Base-by-base conservation (phyloP, 1,140 invertebrate genomes). In the Leguminivora glycinivorella region DNA sequence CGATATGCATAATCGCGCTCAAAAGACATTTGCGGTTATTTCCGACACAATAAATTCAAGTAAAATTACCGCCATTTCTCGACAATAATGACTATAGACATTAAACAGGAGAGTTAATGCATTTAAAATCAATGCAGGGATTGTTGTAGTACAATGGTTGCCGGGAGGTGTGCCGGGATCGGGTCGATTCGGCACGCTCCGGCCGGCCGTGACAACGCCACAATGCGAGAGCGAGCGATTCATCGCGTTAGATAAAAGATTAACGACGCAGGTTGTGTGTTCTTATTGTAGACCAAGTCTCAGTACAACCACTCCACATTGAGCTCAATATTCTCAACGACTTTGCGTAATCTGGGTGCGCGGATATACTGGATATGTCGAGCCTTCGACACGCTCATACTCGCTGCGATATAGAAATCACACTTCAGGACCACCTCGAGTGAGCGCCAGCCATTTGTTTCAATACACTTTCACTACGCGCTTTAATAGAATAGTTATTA, bases 221-320 rank as follows among this genome's bases (percentile, higher is more conserved):
- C 79, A 82, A 78, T 75, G 72, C 74, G 70, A 66, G 47, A 19
- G 47, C 19, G 47, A 17, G 47, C 47, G 47, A 52, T 52, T 52
- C 47, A 52, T 56, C 52, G 47, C 68, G 78, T 78, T 84, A 82
- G 80, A 80, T 84, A 81, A 82, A 80, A 84, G 80, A 83, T 87
- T 85, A 83, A 84, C 82, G 78, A 81, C 56, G 69, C 60, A 72
- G 78, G 60, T 22, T 52, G 17, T n/a, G 9, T 9, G 22, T 52
- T 52, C 47, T 9, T 52, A 52, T 52, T 52, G 47, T 52, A 52
- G 14, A 52, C 1, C 34, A 43, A 22, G 47, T 6, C 22, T 19
- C 22, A 7, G 19, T 6, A n/a, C 4, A 22, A 52, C 47, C 47
- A 22, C 5, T 22, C 7, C 7, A 52, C 6, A 0, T 7, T 19